Percentiles rank a stretch among this genome's conserved stretches.
Evolutionary conservation across 2,797 vertebrate genomes (phyloP).

Genomic region (Rhincodon typus): DNA sequence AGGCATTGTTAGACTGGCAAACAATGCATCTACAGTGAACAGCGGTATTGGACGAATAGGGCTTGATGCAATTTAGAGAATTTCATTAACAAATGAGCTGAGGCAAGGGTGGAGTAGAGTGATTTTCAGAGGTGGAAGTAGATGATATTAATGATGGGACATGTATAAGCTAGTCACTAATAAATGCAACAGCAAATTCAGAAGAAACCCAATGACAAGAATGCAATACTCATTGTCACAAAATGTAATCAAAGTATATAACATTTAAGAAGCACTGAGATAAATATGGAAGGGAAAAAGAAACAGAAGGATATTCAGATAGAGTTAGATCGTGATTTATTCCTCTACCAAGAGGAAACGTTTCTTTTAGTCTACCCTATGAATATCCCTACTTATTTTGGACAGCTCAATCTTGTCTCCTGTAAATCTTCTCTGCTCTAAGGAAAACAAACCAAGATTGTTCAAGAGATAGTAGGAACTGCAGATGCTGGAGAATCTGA

Average conservation of each 20-base stretch:
- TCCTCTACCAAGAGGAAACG: too few species aligned
- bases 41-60: background rate
- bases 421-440: too few species aligned
- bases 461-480: background rate
- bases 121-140: background rate
- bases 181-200: background rate
- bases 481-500: too few species aligned
- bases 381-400: too few species aligned
- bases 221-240: background rate
- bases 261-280: background rate
- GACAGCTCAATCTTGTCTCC: too few species aligned
- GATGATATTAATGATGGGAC: background rate
- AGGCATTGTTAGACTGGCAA: background rate
- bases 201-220: background rate
- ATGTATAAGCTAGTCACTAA: background rate
- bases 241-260: background rate
- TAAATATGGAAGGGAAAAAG: background rate
- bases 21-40: background rate
- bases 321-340: too few species aligned
- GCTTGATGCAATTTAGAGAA: background rate
- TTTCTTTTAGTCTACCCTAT: too few species aligned
- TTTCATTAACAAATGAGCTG: background rate
- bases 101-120: background rate
- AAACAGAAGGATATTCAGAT: background rate
- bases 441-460: too few species aligned